Conservation (phyloP, 2,113 vertebrate species). For the Callorhinus ursinus region DNA sequence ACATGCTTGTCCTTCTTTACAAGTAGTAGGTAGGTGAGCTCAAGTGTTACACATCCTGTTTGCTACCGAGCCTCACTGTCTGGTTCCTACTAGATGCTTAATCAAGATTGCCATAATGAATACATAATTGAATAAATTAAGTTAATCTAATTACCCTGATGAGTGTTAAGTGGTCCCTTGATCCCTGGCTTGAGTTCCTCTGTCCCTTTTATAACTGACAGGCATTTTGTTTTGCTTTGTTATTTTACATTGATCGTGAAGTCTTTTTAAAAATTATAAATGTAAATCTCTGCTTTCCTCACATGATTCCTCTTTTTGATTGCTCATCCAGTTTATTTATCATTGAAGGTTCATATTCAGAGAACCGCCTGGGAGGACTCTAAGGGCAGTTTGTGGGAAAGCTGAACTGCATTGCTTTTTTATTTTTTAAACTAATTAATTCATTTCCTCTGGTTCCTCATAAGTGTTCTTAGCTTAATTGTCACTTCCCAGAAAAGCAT, state of each 20-base stretch:
- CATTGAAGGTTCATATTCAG: background rate
- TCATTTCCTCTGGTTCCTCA: background rate
- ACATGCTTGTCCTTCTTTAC: background rate
- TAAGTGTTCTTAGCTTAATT: background rate
- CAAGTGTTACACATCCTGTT: background rate
- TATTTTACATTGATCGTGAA: background rate
- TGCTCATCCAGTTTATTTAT: background rate
- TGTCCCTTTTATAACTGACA: background rate
- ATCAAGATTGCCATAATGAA: background rate
- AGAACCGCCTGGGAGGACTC: background rate
- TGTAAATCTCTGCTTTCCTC: background rate
- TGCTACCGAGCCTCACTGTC: background rate
- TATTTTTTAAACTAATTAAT: background rate
- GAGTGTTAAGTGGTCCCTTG: background rate
- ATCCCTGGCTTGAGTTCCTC: background rate
- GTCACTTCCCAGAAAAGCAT: background rate
- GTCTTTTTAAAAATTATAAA: background rate
- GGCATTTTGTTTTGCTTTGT: background rate
- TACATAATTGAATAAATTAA: background rate
- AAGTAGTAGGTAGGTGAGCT: background rate
- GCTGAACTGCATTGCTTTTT: background rate
- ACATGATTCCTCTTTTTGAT: background rate
- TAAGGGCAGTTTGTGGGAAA: background rate
- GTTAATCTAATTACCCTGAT: slow-evolving; percentile 8
- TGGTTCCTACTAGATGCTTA: background rate